phyloP scores from a whole-genome alignment of 2,797 vertebrate species.

The Enteromius fasciolatus region DNA sequence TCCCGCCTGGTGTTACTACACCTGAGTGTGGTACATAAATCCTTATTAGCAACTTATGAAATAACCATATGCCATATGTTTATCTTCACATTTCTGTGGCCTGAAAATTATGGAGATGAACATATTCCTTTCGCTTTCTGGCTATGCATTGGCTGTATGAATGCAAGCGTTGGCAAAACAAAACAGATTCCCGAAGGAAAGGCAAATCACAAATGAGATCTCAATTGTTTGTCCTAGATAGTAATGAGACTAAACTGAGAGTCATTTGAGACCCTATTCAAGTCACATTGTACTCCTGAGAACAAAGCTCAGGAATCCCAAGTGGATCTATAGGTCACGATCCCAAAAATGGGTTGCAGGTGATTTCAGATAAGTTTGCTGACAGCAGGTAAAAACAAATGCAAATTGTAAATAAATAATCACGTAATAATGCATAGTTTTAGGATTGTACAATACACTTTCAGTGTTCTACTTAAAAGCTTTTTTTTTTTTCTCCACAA shows the following conservation, averaged over 20 bases:
- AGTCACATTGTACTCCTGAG: not conserved
- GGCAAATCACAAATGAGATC: constrained; percentile 18
- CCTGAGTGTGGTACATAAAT: constrained; percentile 53
- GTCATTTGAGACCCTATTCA: not conserved
- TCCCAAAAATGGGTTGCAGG: not conserved
- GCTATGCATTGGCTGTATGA: not conserved
- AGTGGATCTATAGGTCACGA: not conserved
- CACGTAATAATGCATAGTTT: not conserved
- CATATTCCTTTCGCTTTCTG: not conserved
- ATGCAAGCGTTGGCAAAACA: constrained; percentile 5
- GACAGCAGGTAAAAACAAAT: not conserved
- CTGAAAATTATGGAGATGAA: constrained; percentile 1
- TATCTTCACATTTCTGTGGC: constrained; percentile 33
- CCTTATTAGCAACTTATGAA: constrained; percentile 58
- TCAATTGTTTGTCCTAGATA: constrained; percentile 21
- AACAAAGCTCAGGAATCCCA: not conserved
- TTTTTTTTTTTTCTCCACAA: not conserved
- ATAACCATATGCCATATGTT: constrained; percentile 58
- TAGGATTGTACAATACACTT: not conserved
- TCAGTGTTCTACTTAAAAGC: not conserved
- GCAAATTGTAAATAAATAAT: not conserved
- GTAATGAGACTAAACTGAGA: constrained; percentile 1
- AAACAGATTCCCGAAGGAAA: constrained; percentile 11
- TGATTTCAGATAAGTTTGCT: not conserved
- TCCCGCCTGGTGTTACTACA: constrained; percentile 45